Evolutionary conservation across 2,797 vertebrate genomes (phyloP).

Genomic region (Hemibagrus guttatus): DNA sequence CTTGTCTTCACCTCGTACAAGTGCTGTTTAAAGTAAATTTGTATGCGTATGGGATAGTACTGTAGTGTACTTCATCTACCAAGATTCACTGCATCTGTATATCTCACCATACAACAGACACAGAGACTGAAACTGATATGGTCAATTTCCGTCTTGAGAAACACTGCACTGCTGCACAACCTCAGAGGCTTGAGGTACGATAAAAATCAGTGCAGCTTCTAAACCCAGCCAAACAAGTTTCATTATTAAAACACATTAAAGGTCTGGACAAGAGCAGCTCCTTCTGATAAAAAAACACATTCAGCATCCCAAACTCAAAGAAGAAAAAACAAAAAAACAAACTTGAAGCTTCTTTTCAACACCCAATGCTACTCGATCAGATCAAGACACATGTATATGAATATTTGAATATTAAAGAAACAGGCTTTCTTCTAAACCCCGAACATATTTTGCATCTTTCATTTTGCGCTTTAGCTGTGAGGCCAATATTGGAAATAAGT

Average conservation of each 20-base stretch:
- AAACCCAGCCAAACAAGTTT: constrained; percentile 1
- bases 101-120: not conserved
- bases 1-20: not conserved
- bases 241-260: constrained; percentile 15
- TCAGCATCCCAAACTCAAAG: not conserved
- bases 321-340: not conserved
- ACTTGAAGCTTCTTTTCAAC: not conserved
- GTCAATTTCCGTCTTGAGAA: not conserved
- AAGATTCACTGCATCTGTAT: not conserved
- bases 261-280: not conserved
- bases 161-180: not conserved
- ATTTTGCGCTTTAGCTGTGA: not conserved
- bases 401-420: not conserved
- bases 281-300: not conserved
- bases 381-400: not conserved
- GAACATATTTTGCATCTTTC: not conserved
- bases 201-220: constrained; percentile 9
- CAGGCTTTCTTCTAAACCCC: not conserved
- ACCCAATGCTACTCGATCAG: not conserved
- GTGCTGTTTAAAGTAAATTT: not conserved
- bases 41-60: not conserved
- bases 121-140: not conserved
- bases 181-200: not conserved
- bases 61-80: not conserved
- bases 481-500: not conserved